Conservation (phyloP, 2,113 vertebrate genomes). For the Planiliza haematocheilus region DNA sequence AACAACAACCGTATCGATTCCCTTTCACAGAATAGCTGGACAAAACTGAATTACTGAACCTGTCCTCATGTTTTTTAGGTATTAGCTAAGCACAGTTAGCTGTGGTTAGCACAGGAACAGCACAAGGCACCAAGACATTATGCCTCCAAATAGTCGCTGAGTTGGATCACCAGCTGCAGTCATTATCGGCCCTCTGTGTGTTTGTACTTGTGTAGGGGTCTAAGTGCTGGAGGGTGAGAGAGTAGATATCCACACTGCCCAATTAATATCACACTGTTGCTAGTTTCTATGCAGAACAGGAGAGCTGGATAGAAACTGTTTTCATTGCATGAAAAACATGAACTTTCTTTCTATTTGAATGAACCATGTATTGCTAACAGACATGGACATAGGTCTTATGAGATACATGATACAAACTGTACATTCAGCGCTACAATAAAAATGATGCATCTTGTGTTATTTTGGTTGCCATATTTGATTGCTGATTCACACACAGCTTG, state of each 20-base stretch:
- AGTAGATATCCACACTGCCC: conserved; percentile 13
- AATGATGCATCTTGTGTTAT: conserved; percentile 14
- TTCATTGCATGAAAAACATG: no score
- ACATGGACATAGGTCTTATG: no score
- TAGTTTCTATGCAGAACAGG: neutral
- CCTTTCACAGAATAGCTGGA: conserved; percentile 13
- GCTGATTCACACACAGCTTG: conserved; percentile 38
- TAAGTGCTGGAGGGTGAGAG: conserved; percentile 24
- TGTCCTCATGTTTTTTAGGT: neutral
- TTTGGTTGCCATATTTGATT: conserved; percentile 44
- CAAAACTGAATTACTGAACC: conserved; percentile 19
- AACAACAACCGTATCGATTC: conserved; percentile 41
- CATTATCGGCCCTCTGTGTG: conserved; percentile 42
- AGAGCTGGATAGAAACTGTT: no score
- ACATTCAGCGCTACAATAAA: no score
- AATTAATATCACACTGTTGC: conserved; percentile 50
- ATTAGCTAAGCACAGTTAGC: conserved; percentile 19
- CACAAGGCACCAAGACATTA: conserved; percentile 34
- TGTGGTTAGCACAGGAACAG: conserved; percentile 30
- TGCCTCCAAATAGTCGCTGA: conserved; percentile 46
- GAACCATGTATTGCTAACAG: no score
- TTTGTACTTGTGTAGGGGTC: conserved; percentile 6
- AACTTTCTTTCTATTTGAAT: no score
- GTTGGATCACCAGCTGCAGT: conserved; percentile 49
- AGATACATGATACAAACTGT: no score